Percentiles rank a stretch among this genome's conserved stretches.
These are phyloP conservation scores for Spodoptera littoralis DNA, from an alignment of 2,888 invertebrate genomes.

Conservation along the genomic window DNA sequence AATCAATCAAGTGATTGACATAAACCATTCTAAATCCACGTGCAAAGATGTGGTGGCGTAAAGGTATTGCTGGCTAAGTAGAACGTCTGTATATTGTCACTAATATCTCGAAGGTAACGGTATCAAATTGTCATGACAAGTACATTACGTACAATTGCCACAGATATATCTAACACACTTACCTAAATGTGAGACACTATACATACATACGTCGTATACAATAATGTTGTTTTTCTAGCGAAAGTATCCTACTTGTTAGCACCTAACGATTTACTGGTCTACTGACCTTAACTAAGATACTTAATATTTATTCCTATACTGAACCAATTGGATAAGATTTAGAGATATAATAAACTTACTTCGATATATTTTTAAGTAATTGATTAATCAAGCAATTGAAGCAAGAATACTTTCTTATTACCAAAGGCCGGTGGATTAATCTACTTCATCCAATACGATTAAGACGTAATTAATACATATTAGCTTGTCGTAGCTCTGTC, in stretches of 20 bases:
- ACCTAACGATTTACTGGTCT: constrained; percentile 34
- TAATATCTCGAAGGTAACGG: constrained; percentile 67
- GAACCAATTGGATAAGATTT: too few relatives aligned
- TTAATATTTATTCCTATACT: too few relatives aligned
- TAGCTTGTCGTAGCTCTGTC: too few relatives aligned
- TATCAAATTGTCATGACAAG: constrained; percentile 62
- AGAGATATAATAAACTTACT: too few relatives aligned
- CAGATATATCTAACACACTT: constrained; percentile 60
- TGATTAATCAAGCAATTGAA: too few relatives aligned
- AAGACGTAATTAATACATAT: too few relatives aligned
- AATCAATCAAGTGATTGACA: constrained; percentile 17
- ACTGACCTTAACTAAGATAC: constrained; percentile 21
- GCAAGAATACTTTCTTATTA: too few relatives aligned
- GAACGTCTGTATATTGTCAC: constrained; percentile 67
- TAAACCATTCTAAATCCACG: constrained; percentile 8
- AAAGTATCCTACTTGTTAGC: constrained; percentile 45
- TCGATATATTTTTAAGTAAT: too few relatives aligned
- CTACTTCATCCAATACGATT: too few relatives aligned
- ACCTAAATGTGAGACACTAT: constrained; percentile 55
- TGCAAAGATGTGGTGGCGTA: constrained; percentile 24
- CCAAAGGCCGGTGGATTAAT: too few relatives aligned
- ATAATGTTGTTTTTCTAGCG: constrained; percentile 46
- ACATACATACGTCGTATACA: neutral
- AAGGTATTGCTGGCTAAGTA: constrained; percentile 54
- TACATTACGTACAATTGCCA: constrained; percentile 47